Conservation (phyloP, 2,113 vertebrate genomes). For the Zapornia atra region DNA sequence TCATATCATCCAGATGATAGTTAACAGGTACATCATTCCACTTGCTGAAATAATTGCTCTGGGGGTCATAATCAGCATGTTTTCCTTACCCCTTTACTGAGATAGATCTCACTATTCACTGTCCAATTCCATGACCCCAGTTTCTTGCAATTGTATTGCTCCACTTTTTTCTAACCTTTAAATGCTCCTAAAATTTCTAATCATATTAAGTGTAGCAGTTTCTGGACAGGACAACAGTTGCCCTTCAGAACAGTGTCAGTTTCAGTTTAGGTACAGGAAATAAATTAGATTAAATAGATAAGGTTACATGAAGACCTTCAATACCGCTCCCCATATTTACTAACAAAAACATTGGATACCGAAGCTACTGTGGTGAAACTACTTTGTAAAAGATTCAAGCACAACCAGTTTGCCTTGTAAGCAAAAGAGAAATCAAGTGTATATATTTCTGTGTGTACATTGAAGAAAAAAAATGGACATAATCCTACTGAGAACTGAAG, state of each 20-base stretch:
- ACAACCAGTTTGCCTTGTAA: not conserved
- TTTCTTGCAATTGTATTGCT: not conserved
- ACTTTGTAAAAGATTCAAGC: not conserved
- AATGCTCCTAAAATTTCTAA: not conserved
- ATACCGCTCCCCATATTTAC: not conserved
- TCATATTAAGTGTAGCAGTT: not conserved
- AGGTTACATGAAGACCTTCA: not conserved
- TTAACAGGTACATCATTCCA: accelerated
- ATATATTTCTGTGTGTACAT: not conserved
- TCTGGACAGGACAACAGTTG: not conserved
- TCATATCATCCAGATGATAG: not conserved
- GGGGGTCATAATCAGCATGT: not conserved
- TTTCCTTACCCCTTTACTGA: not conserved
- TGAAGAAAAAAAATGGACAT: not conserved
- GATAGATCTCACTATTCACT: not conserved
- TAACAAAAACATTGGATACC: not conserved
- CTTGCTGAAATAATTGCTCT: not conserved
- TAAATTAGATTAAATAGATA: not conserved
- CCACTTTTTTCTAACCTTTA: not conserved
- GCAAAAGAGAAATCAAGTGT: not conserved
- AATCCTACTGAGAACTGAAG: not conserved
- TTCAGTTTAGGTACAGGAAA: not conserved
- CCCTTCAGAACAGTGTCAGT: not conserved
- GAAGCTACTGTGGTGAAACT: not conserved
- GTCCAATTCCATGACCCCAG: not conserved